Conservation (phyloP, 2,888 invertebrate genomes). For the Clistopyga incitator region DNA sequence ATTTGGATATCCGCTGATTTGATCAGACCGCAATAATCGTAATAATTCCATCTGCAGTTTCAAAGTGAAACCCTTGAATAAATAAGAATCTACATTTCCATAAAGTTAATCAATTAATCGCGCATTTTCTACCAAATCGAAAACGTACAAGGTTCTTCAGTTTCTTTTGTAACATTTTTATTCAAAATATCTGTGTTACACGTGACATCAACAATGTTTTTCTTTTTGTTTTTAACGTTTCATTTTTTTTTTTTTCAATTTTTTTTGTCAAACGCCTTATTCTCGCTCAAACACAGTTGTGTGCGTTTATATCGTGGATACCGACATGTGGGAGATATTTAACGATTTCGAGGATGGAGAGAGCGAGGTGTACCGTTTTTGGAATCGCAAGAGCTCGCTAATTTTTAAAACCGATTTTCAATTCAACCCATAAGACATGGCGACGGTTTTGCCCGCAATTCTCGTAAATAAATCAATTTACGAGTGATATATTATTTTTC, state of each 20-base stretch:
- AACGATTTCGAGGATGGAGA: slow-evolving; percentile 31
- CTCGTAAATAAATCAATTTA: not conserved
- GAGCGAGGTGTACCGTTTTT: slow-evolving; percentile 15
- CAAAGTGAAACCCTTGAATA: not conserved
- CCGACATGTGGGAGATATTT: slow-evolving; percentile 10
- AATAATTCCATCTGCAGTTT: not conserved
- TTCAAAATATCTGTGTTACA: slow-evolving; percentile 58
- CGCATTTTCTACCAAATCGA: not conserved
- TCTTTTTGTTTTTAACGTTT: not conserved
- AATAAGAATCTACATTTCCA: not conserved
- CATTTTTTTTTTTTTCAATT: not conserved
- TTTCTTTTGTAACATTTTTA: slow-evolving; percentile 54
- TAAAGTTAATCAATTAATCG: not conserved
- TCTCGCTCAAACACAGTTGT: slow-evolving; percentile 26
- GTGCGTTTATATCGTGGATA: slow-evolving; percentile 41
- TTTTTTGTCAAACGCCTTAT: slow-evolving; percentile 19
- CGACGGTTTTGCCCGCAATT: slow-evolving; percentile 1
- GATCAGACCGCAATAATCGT: not conserved
- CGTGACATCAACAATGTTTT: slow-evolving; percentile 44
- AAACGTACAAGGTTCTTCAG: not conserved
- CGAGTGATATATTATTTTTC: slow-evolving; percentile 11
- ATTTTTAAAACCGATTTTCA: not conserved
- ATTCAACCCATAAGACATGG: not conserved
- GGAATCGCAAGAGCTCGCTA: not conserved
- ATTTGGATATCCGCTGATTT: too few relatives aligned